Base-by-base conservation (phyloP, 1,140 invertebrate genomes). In the Bicyclus anynana region DNA sequence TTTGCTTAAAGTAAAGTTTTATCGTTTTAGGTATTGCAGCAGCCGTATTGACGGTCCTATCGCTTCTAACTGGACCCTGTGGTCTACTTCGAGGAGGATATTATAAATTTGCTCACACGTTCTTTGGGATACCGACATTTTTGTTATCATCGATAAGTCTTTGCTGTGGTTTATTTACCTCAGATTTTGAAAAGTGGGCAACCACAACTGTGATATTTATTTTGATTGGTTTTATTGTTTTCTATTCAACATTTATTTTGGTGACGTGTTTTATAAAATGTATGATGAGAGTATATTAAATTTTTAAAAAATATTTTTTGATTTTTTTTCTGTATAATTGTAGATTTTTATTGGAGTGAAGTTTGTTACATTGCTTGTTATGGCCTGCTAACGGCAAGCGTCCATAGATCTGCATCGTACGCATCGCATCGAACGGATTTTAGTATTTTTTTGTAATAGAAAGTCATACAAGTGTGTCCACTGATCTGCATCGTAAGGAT, bases 91-190 rank as follows among this genome's bases (percentile, higher is more conserved):
- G 49, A 1, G 55, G 62, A 7, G 38, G 44, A 5, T 27, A 57
- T 35, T 48, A 60, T 7, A 69, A 62, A 57, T 44, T 72, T 2
- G 0, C 65, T 1, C 72, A 80, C 51, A 55, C 69, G 16, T 40
- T 40, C 12, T 57, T 72, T 33, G 74, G 74, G n/a, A 65, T 77
- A 18, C 65, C 65, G 6, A 61, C 72, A 0, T 80, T 80, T 50
- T 18, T 74, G 6, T 42, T 67, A 35, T 77, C 72, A n/a, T 68
- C 67, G 2, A 50, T 80, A 0, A 61, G 72, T 49, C 40, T 80
- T n/a, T 68, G 65, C 35, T 60, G 50, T 2, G 69, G 69, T 0
- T 21, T 70, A 12, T 59, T 61, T 27, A 66, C 61, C 0, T 2
- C 37, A 1, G 49, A 37, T 0, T 80, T 77, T 27, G 46, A 27